Base-by-base conservation (phyloP, 2,113 vertebrate species). In the Macheiramphus alcinus region DNA sequence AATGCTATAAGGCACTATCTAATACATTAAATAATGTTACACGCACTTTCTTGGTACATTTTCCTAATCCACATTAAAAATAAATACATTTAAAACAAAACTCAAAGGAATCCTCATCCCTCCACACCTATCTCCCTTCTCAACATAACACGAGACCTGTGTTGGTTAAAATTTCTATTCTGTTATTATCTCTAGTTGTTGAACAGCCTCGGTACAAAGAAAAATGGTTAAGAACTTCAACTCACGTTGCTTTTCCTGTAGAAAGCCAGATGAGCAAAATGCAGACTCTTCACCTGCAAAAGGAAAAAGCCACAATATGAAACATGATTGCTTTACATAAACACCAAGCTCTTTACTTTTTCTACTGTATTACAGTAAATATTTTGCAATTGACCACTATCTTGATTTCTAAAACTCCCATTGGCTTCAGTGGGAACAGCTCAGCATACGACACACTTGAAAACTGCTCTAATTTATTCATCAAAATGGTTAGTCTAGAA, bases 241-340 rank as follows among this genome's bases (percentile, higher is more conserved):
- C 98, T 98, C 95, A 98, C 98, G 86, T 89, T 98, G 98, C 40
- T 98, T 98, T 81, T 98, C 98, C 88, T 98, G 98, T 8, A 98
- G 96, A 85, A 97, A 53, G 48, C 95, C 97, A 65, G 98, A 98
- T 1, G 98, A 98, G 75, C 97, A 98, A 16, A 96, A 94, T 1
- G 47, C 2, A 22, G 94, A 79, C 20, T 95, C 98, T 65, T 98
- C 98, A 88, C 97, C 98, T 98, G 96, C 23, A 65, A 88, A 90
- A 88, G 80, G 23, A 56, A 89, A 79, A 84, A 90, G 73, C 1
- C 65, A 74, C 43, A 55, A 38, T 5, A 14, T 79, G 59, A 92
- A 90, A 43, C 25, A 68, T 45, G 31, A 59, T 15, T 78, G 19
- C 40, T 74, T 71, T 48, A 84, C 10, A 21, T 3, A 8, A 73